Evolutionary conservation across 1,140 invertebrate species (phyloP).

Genomic region (Leptonema lineaticorne): DNA sequence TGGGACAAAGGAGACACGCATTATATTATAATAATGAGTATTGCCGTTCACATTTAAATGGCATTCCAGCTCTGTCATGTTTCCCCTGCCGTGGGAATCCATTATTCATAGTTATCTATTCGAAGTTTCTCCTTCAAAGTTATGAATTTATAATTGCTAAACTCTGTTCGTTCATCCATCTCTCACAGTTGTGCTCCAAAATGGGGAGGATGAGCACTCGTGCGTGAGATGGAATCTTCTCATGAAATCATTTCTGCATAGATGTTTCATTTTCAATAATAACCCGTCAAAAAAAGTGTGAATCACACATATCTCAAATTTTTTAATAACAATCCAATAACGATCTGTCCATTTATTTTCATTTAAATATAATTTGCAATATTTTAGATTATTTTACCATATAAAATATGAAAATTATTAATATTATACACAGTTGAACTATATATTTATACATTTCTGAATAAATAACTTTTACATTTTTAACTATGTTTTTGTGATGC

Average conservation of each 20-base stretch:
- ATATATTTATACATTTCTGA: too few relatives aligned
- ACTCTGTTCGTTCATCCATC: conserved; percentile 42
- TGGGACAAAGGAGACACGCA: neutral
- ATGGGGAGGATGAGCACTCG: conserved; percentile 24
- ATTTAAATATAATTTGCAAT: too few relatives aligned
- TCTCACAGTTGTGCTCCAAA: conserved; percentile 31
- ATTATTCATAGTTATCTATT: conserved; percentile 45
- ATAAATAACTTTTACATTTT: too few relatives aligned
- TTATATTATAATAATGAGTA: conserved; percentile 36
- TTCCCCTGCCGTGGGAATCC: conserved; percentile 40
- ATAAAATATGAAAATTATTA: too few relatives aligned
- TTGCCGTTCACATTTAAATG: conserved; percentile 37
- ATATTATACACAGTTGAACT: too few relatives aligned
- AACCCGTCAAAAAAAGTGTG: neutral
- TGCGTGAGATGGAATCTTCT: conserved; percentile 23
- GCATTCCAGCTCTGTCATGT: conserved; percentile 40
- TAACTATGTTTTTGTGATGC: too few relatives aligned
- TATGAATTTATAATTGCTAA: conserved; percentile 45
- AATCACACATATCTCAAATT: too few relatives aligned
- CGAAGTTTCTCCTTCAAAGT: conserved; percentile 43
- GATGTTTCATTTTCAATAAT: neutral
- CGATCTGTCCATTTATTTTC: too few relatives aligned
- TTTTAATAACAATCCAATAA: too few relatives aligned
- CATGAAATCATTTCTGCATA: conserved; percentile 6
- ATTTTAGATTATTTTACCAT: too few relatives aligned